A percentile compares a stretch with the other conserved stretches of the same genome.
Conservation (phyloP, 92 coral and sea anemone species). For the Nematostella vectensis region DNA sequence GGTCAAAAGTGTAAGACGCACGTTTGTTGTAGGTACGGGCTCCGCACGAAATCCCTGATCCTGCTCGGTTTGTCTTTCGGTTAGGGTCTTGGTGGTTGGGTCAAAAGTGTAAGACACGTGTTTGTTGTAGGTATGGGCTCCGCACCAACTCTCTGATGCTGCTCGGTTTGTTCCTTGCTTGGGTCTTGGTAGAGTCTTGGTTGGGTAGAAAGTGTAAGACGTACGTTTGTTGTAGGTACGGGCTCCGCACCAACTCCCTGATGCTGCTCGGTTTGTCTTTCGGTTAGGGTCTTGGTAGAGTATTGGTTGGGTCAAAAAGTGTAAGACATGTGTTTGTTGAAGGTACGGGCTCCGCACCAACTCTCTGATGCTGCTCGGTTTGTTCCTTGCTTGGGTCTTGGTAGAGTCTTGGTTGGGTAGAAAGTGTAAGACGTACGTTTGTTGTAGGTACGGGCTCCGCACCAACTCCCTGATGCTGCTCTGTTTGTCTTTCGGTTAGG, state of each 20-base stretch:
- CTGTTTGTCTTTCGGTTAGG: conserved; percentile 60
- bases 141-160: conserved; percentile 64
- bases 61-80: conserved; percentile 60
- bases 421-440: too few relatives aligned
- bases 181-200: conserved; percentile 76
- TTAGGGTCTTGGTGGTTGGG: too few relatives aligned
- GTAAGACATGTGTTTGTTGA: too few relatives aligned
- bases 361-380: conserved; percentile 57
- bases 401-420: too few relatives aligned
- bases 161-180: conserved; percentile 64
- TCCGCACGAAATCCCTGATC: conserved; percentile 58
- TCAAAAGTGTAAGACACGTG: too few relatives aligned
- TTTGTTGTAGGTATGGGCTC: conserved; percentile 77
- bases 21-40: conserved; percentile 78
- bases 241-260: conserved; percentile 60
- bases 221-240: too few relatives aligned
- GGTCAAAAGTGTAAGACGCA: too few relatives aligned
- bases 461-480: conserved; percentile 61
- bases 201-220: too few relatives aligned
- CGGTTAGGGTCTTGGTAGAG: too few relatives aligned
- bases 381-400: conserved; percentile 73
- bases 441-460: conserved; percentile 69
- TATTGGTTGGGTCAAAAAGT: too few relatives aligned
- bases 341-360: conserved; percentile 77
- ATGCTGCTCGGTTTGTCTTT: conserved; percentile 61